A percentile compares a stretch with the other conserved stretches of the same genome.
Conservation (phyloP, 2,797 vertebrate genomes). For the Calcarius lapponicus region DNA sequence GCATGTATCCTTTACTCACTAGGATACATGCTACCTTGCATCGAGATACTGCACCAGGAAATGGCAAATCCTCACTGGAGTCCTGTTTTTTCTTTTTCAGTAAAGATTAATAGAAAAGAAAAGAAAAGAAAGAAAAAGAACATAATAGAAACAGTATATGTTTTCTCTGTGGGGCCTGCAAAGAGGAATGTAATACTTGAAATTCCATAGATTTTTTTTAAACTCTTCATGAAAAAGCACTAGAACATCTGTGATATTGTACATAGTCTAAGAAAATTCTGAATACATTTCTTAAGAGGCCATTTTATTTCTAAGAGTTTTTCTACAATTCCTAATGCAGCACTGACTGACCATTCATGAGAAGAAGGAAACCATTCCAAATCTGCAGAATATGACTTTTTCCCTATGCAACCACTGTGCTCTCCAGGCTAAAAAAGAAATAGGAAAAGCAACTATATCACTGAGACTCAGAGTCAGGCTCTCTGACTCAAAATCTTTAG, state of each 20-base stretch:
- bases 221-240: neutral
- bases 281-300: neutral
- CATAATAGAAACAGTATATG: neutral
- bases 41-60: neutral
- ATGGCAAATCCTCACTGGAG: neutral
- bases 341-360: neutral
- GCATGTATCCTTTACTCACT: neutral
- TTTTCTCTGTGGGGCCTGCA: neutral
- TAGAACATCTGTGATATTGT: neutral
- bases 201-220: neutral
- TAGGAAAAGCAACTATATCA: neutral
- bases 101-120: neutral
- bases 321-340: neutral
- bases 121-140: neutral
- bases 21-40: neutral
- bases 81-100: neutral
- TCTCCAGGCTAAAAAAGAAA: slow-evolving; percentile 1
- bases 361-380: neutral
- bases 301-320: neutral
- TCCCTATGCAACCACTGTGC: neutral
- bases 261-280: neutral
- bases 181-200: neutral
- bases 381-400: neutral
- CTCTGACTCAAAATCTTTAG: neutral
- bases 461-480: neutral